Conservation (phyloP, 2,888 invertebrate species). For the Sinodicranocentrus sp. region DNA sequence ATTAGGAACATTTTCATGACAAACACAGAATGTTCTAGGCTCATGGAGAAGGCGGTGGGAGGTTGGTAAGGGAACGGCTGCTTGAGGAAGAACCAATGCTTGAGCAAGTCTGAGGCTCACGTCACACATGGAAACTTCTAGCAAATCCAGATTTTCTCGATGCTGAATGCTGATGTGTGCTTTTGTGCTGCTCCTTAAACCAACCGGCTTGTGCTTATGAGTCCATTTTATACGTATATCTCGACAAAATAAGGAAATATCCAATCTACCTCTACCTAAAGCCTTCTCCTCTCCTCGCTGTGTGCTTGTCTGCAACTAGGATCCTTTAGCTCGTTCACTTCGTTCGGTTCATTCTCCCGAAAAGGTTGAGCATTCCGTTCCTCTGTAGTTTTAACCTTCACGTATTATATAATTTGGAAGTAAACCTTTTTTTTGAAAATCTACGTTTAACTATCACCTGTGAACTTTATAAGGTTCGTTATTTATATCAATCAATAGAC, state of each 20-base stretch:
- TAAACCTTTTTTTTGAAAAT: conserved; percentile 2
- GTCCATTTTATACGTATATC: not conserved
- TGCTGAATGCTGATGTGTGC: conserved; percentile 22
- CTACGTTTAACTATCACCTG: not conserved
- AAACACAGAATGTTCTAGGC: conserved; percentile 48
- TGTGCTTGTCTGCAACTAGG: conserved; percentile 33
- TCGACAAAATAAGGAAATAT: not conserved
- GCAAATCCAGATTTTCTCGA: conserved; percentile 40
- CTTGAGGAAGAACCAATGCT: not conserved
- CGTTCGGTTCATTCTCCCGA: conserved; percentile 56
- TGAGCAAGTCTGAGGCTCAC: conserved; percentile 4
- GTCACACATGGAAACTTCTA: conserved; percentile 57
- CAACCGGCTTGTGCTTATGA: conserved; percentile 25
- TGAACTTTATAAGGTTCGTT: conserved; percentile 23
- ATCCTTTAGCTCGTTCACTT: conserved; percentile 40
- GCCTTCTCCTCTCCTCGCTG: not conserved
- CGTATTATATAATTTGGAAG: not conserved
- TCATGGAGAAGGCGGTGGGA: conserved; percentile 56
- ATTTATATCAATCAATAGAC: not conserved
- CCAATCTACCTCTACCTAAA: too few species aligned
- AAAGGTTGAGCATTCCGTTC: conserved; percentile 55
- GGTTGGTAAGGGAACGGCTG: conserved; percentile 47
- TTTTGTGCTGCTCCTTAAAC: conserved; percentile 5
- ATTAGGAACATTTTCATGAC: conserved; percentile 13
- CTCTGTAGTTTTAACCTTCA: too few species aligned